These are phyloP conservation scores for Bostrychus sinensis DNA, from an alignment of 2,113 vertebrate genomes.

Conservation along the genomic window DNA sequence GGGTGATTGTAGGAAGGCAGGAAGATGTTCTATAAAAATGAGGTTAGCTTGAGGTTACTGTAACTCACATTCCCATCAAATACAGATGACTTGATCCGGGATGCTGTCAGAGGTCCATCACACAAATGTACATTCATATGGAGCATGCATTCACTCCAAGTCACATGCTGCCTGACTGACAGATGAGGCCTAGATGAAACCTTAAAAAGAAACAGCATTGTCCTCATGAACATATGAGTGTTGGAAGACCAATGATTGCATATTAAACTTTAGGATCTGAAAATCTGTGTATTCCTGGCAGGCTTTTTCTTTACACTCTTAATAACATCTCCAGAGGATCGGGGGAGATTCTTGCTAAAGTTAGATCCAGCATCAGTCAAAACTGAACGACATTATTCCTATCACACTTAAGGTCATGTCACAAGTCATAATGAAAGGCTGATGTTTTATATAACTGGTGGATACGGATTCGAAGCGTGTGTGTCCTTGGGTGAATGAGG, in stretches of 20 bases:
- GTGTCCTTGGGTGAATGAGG: constrained; percentile 78
- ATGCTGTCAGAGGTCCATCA: constrained; percentile 27
- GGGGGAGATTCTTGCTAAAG: constrained; percentile 76
- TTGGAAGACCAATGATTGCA: constrained; percentile 2
- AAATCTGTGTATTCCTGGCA: constrained; percentile 44
- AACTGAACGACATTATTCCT: constrained; percentile 82
- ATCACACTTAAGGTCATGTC: constrained; percentile 86
- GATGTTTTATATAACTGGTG: constrained; percentile 82
- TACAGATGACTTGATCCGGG: constrained; percentile 21
- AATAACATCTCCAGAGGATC: constrained; percentile 77
- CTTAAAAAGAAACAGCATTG: constrained; percentile 4
- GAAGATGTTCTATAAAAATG: not conserved
- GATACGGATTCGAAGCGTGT: constrained; percentile 71
- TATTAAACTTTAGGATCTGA: constrained; percentile 34
- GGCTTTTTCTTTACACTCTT: constrained; percentile 43
- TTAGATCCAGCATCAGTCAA: constrained; percentile 81
- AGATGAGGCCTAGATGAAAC: constrained; percentile 9
- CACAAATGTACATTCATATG: constrained; percentile 8
- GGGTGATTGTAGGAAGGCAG: constrained; percentile 10
- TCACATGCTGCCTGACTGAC: constrained; percentile 19
- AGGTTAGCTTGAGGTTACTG: constrained; percentile 35
- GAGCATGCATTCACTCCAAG: not conserved
- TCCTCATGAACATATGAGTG: not conserved
- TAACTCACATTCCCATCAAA: constrained; percentile 16
- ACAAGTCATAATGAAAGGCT: constrained; percentile 83